These are phyloP conservation scores for Platanista minor DNA, from an alignment of 2,113 vertebrate species.

Conservation along the genomic window DNA sequence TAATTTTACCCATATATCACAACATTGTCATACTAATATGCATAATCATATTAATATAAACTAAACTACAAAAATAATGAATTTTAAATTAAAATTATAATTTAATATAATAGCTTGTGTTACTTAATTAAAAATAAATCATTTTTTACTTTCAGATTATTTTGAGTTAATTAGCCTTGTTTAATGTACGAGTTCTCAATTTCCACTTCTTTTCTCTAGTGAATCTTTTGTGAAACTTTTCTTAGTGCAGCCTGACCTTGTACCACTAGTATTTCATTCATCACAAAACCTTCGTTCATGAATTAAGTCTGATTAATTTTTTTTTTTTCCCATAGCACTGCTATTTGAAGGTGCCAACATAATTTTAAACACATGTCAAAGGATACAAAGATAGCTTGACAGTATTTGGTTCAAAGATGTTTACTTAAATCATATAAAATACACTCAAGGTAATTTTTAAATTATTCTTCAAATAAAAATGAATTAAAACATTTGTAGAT, in stretches of 20 bases:
- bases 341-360: not conserved
- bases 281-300: not conserved
- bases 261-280: not conserved
- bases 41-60: not conserved
- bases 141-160: not conserved
- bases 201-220: not conserved
- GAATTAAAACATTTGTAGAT: not conserved
- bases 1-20: not conserved
- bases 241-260: not conserved
- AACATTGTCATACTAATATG: not conserved
- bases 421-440: not conserved
- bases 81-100: not conserved
- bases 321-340: not conserved
- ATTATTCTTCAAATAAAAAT: not conserved
- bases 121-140: not conserved
- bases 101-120: not conserved
- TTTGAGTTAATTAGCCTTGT: not conserved
- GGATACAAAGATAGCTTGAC: not conserved
- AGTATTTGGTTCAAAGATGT: not conserved
- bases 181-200: not conserved
- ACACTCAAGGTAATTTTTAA: not conserved
- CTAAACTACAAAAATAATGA: not conserved
- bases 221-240: not conserved
- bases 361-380: not conserved
- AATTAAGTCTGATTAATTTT: not conserved